Evolutionary conservation across 2,797 vertebrate species (phyloP).

Genomic region (Anisognathus igniventris): DNA sequence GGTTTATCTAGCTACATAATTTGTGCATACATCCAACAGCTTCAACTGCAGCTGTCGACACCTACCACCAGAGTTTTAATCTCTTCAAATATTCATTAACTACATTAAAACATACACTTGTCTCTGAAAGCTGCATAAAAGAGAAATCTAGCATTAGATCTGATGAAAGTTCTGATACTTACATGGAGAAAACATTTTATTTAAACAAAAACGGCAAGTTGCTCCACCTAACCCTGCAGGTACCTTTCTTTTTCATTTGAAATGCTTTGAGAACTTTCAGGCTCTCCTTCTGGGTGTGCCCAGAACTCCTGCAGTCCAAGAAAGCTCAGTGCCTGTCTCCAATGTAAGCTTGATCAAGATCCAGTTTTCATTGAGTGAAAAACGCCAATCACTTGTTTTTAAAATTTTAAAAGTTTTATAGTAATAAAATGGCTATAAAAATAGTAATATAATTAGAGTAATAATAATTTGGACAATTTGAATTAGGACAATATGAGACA

Average conservation of each 20-base stretch:
- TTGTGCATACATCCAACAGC: not conserved
- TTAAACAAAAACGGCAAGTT: not conserved
- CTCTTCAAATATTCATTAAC: not conserved
- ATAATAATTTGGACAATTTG: no score
- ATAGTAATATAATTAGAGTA: no score
- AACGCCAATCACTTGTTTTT: not conserved
- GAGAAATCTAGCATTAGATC: not conserved
- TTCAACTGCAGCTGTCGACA: not conserved
- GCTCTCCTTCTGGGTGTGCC: slow-evolving; percentile 1
- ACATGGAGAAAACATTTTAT: not conserved
- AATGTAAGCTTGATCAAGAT: not conserved
- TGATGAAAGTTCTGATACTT: not conserved
- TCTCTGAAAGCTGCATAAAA: not conserved
- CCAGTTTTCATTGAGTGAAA: not conserved
- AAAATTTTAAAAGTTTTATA: no score
- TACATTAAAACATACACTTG: not conserved
- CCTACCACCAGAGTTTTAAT: not conserved
- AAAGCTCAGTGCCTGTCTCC: not conserved
- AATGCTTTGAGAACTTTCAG: not conserved
- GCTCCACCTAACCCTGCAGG: slow-evolving; percentile 26
- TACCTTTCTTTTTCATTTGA: not conserved
- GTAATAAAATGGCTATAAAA: no score
- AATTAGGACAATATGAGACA: no score
- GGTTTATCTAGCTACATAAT: not conserved
- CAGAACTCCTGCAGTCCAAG: not conserved